Evolutionary conservation across 1,140 invertebrate species (phyloP), one percentile per base, ranked within the genome.

Genomic region (Dufourea novaeangliae): DNA sequence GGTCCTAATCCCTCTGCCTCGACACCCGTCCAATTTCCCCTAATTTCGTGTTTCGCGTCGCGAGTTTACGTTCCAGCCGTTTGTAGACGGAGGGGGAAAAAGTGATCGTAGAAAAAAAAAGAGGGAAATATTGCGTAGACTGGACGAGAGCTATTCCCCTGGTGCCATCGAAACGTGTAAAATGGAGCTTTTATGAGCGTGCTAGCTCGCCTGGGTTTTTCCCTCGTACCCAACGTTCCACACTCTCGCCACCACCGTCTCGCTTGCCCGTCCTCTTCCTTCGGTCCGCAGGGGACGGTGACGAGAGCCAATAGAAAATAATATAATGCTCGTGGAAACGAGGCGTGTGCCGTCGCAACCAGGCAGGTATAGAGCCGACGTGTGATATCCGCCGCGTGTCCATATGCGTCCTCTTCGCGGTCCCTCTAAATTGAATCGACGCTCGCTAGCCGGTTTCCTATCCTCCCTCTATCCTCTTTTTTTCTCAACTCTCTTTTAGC

Each of bases 131-230:
- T 76, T 25, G 64, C n/a, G n/a, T 29, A 54, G 34, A 37, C 63
- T 32, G 46, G 44, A 41, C 57, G 69, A 22, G 27, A 22, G 27
- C 32, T 72, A 44, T 64, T 57, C 50, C 46, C n/a, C 29, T 5
- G 59, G 29, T 64, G 56, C 50, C 57, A 76, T 61, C 73, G 73
- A 59, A 59, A 76, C 73, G 64, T 76, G 73, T 76, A 76, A 76
- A 76, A 76, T 61, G 73, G 73, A 37, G 73, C 39, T 69, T 76
- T 76, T 76, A 76, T 61, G 66, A 69, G 64, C 27, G 54, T 37
- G 57, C 46, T 46, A 63, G 78, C 34, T 63, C 64, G 70, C 57
- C 64, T 29, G 39, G 59, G 41, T 75, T 75, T 72, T 41, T 63
- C 11, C 39, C 41, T 29, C 22, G 11, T n/a, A n/a, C n/a, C n/a